phyloP scores from a whole-genome alignment of 2,113 vertebrate genomes.

The Pteropus alecto region DNA sequence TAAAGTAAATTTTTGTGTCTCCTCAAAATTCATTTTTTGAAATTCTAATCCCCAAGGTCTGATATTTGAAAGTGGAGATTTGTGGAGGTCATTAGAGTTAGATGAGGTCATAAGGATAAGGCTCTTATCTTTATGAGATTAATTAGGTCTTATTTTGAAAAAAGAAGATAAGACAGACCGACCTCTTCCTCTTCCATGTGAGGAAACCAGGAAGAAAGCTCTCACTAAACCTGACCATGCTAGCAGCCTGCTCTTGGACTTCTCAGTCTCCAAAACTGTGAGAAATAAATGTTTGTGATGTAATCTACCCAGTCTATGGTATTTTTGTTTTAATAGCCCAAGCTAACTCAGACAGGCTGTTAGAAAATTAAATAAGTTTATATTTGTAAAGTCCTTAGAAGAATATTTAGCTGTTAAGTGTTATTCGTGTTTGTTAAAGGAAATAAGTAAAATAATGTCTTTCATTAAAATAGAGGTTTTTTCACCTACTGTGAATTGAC shows the following conservation, averaged over 20 bases:
- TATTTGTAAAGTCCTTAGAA: background rate
- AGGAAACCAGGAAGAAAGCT: background rate
- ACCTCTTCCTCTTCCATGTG: background rate
- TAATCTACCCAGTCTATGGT: background rate
- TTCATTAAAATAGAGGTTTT: background rate
- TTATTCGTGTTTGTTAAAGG: background rate
- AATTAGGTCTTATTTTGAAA: background rate
- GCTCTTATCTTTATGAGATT: background rate
- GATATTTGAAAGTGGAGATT: background rate
- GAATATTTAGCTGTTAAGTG: background rate
- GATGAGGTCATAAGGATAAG: background rate
- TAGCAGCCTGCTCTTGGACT: background rate
- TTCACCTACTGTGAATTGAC: background rate
- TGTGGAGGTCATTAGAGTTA: background rate
- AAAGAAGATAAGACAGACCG: background rate
- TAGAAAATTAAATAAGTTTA: background rate
- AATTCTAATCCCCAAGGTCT: background rate
- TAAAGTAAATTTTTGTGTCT: background rate
- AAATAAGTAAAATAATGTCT: background rate
- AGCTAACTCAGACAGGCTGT: background rate
- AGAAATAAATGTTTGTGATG: background rate
- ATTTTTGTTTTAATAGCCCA: background rate
- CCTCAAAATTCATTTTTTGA: background rate
- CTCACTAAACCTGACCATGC: background rate
- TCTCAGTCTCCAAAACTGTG: background rate